Evolutionary conservation across 2,888 invertebrate genomes (phyloP).

Genomic region (Macrosoma leucophasiata): DNA sequence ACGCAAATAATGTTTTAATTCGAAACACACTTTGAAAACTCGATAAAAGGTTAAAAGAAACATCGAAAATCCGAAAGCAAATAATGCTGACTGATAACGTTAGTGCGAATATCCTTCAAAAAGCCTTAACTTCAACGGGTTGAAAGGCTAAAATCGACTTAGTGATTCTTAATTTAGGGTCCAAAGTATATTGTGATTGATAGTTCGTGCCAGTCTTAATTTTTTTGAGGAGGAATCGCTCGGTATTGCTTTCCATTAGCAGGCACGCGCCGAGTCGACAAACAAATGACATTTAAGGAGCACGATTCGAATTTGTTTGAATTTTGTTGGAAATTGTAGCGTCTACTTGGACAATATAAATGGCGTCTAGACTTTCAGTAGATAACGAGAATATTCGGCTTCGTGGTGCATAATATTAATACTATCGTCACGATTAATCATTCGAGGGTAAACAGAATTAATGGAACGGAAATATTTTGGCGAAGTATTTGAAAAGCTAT

Average conservation of each 20-base stretch:
- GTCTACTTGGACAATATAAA: constrained; percentile 54
- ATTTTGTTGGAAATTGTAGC: constrained; percentile 61
- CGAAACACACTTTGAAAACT: constrained; percentile 53
- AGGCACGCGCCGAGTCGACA: constrained; percentile 67
- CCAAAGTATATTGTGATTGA: constrained; percentile 16
- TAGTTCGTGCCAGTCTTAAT: constrained; percentile 46
- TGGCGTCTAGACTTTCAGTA: constrained; percentile 61
- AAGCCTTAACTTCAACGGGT: constrained; percentile 29
- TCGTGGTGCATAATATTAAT: constrained; percentile 10
- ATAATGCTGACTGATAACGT: constrained; percentile 62
- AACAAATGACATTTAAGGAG: constrained; percentile 68
- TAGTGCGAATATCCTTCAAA: constrained; percentile 39
- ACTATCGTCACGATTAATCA: constrained; percentile 16
- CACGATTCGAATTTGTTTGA: constrained; percentile 57
- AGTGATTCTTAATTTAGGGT: constrained; percentile 18
- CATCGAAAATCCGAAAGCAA: constrained; percentile 55
- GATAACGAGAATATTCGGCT: constrained; percentile 34
- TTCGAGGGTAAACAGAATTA: constrained; percentile 12
- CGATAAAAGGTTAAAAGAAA: constrained; percentile 61
- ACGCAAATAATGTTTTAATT: constrained; percentile 66
- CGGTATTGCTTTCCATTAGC: constrained; percentile 67
- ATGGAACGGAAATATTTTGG: constrained; percentile 5
- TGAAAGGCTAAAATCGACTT: constrained; percentile 28
- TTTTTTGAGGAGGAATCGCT: constrained; percentile 53
- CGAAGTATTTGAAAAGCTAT: too few relatives aligned